Conservation (phyloP, 2,888 invertebrate species). For the Thereva nobilitata region DNA sequence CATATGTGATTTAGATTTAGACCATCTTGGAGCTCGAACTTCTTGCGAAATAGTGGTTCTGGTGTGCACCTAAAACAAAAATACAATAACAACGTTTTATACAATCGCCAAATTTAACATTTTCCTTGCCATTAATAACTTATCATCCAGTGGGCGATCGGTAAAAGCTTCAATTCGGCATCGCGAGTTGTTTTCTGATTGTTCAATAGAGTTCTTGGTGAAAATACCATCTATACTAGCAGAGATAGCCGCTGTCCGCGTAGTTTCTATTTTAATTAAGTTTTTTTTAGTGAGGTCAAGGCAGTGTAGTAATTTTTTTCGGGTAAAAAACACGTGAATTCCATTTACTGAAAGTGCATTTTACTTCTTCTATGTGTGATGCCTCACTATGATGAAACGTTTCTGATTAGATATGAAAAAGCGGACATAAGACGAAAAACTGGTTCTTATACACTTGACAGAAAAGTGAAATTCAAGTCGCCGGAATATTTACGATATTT, state of each 20-base stretch:
- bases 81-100: slow-evolving; percentile 5
- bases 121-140: slow-evolving; percentile 3
- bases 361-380: slow-evolving; percentile 46
- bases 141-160: slow-evolving; percentile 3
- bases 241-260: too few relatives aligned
- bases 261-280: too few relatives aligned
- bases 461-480: slow-evolving; percentile 13
- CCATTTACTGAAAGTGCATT: not conserved
- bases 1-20: slow-evolving; percentile 15
- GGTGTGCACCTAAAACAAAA: not conserved
- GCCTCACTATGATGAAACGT: slow-evolving; percentile 57
- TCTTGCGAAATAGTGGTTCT: slow-evolving; percentile 22
- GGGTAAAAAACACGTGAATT: not conserved
- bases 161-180: slow-evolving; percentile 2
- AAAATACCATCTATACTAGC: too few relatives aligned
- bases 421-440: slow-evolving; percentile 46
- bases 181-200: not conserved
- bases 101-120: slow-evolving; percentile 27
- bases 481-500: not conserved
- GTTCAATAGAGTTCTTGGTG: too few relatives aligned
- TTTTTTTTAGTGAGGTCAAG: too few relatives aligned
- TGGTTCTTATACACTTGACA: slow-evolving; percentile 22
- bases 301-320: not conserved
- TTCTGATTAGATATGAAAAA: slow-evolving; percentile 53
- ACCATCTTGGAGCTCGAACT: slow-evolving; percentile 21